Evolutionary conservation across 2,113 vertebrate species (phyloP), one percentile per base, ranked within the genome.

Genomic region (Propithecus coquereli): DNA sequence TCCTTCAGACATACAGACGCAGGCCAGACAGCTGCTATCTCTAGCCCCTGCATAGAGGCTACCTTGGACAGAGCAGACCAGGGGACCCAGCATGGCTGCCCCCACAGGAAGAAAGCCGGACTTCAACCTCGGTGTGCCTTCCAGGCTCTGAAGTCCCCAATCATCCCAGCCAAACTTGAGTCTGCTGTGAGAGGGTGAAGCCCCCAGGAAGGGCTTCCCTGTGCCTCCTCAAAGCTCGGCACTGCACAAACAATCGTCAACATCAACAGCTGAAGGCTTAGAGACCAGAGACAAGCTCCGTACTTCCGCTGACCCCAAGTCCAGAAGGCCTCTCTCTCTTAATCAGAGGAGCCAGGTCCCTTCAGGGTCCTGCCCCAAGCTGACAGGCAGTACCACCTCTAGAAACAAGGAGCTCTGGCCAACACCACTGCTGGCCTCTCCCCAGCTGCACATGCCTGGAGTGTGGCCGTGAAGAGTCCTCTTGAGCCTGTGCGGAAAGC

Each of bases 11-110:
- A 76, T 4, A 79, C 25, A 30, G 32, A 66, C 0, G 1, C 34
- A 66, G 27, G 63, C 32, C 7, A 4, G 71, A 61, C 0, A 50
- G 68, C 34, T 45, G n/a, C 71, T 63, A 16, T 5, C 25, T 68
- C 34, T 3, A 4, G 25, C 45, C 13, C 34, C 6, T 63, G 79
- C n/a, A 27, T 1, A 2, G 5, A 37, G 3, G 14, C 8, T 17
- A 84, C 8, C 61, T 34, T 37, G 20, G 18, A 43, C 1, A 34
- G 17, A 18, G 2, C 32, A 34, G 27, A 66, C 50, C 23, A 45
- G 20, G 57, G 34, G 20, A 18, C 52, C 65, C 8, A 45, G 5
- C 43, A 54, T 1, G 27, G 43, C 8, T 50, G 47, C 14, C 30
- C 23, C 25, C 4, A 52, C 7, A 82, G 47, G 63, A 79, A 77